Conservation (phyloP, 1,140 invertebrate species). For the Sminthurides bifidus region DNA sequence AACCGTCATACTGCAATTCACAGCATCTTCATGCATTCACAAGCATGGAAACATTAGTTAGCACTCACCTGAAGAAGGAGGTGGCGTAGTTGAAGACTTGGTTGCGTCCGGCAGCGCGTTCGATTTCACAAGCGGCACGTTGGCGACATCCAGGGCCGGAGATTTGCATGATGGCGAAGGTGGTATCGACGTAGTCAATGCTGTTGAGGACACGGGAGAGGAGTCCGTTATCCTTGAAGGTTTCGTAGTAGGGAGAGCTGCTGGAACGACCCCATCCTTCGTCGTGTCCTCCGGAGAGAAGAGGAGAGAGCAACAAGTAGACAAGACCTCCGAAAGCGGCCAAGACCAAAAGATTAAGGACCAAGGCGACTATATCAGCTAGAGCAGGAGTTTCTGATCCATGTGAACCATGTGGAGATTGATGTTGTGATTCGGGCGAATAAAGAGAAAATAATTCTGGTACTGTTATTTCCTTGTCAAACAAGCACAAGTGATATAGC, state of each 20-base stretch:
- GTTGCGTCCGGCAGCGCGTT: conserved; percentile 29
- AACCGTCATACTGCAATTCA: too few relatives aligned
- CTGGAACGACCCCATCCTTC: conserved; percentile 31
- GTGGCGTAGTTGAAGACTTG: conserved; percentile 32
- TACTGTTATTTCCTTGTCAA: conserved; percentile 10
- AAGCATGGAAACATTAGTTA: not conserved
- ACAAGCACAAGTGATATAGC: not conserved
- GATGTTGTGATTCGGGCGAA: conserved; percentile 1
- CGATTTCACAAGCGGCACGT: conserved; percentile 32
- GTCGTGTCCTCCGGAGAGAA: conserved; percentile 26
- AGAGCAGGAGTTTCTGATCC: conserved; percentile 28
- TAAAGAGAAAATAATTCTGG: conserved; percentile 13
- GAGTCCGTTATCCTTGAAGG: conserved; percentile 31
- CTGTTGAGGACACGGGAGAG: conserved; percentile 30
- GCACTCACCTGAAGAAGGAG: conserved; percentile 29
- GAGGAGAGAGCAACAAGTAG: conserved; percentile 30
- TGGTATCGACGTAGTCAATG: conserved; percentile 33
- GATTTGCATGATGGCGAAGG: conserved; percentile 32
- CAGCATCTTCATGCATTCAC: too few relatives aligned
- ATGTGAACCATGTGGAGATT: not conserved
- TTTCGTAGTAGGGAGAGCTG: conserved; percentile 30
- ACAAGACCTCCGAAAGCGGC: conserved; percentile 32
- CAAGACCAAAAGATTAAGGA: conserved; percentile 30
- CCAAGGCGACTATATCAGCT: conserved; percentile 31
- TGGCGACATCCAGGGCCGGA: conserved; percentile 31